Percentiles rank a stretch among this genome's conserved stretches.
Evolutionary conservation across 2,113 vertebrate genomes (phyloP).

Genomic region (Oncorhynchus mykiss): DNA sequence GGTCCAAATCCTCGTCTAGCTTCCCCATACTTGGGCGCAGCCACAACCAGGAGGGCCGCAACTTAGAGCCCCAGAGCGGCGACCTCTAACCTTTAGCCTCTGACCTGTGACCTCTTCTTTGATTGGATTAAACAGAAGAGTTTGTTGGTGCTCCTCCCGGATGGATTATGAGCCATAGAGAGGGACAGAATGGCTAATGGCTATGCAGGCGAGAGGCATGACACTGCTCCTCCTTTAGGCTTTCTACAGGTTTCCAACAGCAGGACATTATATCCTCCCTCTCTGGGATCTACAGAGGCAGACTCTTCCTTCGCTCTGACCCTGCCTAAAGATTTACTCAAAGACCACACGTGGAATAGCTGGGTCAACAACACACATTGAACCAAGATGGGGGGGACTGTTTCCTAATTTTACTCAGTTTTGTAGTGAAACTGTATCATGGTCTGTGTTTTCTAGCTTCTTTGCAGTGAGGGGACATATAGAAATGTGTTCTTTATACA

Average conservation of each 20-base stretch:
- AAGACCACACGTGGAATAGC: conserved; percentile 27
- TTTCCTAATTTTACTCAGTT: conserved; percentile 45
- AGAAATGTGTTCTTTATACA: conserved; percentile 17
- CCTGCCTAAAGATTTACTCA: conserved; percentile 4
- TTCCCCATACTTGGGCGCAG: conserved; percentile 86
- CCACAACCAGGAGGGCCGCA: conserved; percentile 80
- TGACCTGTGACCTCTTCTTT: conserved; percentile 16
- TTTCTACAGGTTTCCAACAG: neutral
- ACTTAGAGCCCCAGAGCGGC: conserved; percentile 92
- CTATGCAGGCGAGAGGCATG: neutral
- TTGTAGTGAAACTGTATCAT: conserved; percentile 55
- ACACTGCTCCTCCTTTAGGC: too few relatives aligned
- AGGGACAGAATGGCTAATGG: neutral
- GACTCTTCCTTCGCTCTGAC: too few relatives aligned
- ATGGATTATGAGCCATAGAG: neutral
- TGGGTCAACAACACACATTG: conserved; percentile 26
- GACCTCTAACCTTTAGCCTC: conserved; percentile 82
- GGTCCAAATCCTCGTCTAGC: conserved; percentile 78
- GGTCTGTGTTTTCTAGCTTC: conserved; percentile 63
- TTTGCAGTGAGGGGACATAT: conserved; percentile 28
- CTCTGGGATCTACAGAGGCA: conserved; percentile 9
- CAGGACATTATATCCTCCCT: neutral
- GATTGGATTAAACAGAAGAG: neutral
- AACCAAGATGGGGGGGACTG: conserved; percentile 18
- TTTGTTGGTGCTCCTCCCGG: neutral